Evolutionary conservation across 35 echinoderm and acorn worm species (phyloP), one percentile per base, ranked within the genome.

Genomic region (Hemicentrotus pulcherrimus): DNA sequence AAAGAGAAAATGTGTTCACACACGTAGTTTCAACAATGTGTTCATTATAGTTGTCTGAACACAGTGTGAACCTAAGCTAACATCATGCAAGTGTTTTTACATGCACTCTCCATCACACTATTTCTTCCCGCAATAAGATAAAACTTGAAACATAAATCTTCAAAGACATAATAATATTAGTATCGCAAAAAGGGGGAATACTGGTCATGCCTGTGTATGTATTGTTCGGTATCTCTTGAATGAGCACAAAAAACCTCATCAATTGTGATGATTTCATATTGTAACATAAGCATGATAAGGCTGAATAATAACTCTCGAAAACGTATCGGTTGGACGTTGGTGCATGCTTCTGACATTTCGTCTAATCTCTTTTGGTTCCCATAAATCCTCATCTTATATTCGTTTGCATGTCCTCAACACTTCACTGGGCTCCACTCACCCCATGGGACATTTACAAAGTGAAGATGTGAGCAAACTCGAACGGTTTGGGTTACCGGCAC

Each of bases 401-500:
- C 88, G 88, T 90, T 90, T 90, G 32, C 46, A 45, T 90, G 32
- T 90, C 88, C 32, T 47, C 45, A 33, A 45, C 88, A 90, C 88
- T 47, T 90, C 32, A 33, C 6, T 47, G 18, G 46, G 31, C 88
- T 90, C 88, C 18, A 24, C 88, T 16, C 31, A 90, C 32, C 88
- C 88, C 88, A 90, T 32, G 32, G 88, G 88, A 47, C 32, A 47
- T 90, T 90, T 33, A 90, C 88, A 47, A 15, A 90, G 88, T 90
- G 88, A 47, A 90, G 88, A n/a, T 90, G 88, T 90, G 31, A 90
- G 46, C 88, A 90, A 90, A 90, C 88, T 90, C 32, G 45, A 28
- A 30, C 46, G 88, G 88, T 45, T 90, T 90, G 32, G 88, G 88
- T 90, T 90, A 90, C 88, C 32, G 52, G 5, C 24, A 22, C 15